Evolutionary conservation across 37 sponge, comb jelly and placozoan species (phyloP).

Genomic region (Hormiphora californensis): DNA sequence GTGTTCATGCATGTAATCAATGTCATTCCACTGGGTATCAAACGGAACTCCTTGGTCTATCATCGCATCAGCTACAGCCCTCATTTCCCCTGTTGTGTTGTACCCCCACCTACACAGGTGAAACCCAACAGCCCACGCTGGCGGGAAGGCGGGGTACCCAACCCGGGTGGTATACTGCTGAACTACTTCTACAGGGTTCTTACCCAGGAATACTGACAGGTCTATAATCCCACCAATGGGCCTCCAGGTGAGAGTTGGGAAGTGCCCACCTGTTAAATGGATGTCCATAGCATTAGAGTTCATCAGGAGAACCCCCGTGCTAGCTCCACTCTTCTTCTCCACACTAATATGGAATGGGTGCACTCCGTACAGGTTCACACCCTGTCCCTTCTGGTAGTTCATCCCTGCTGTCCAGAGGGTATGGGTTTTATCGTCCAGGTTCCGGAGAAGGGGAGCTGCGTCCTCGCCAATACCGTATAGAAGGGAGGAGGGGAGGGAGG

Average conservation of each 20-base stretch:
- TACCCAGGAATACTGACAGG: conserved; percentile 72
- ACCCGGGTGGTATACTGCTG: conserved; percentile 60
- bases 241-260: conserved; percentile 65
- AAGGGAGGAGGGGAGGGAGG: neutral
- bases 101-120: conserved; percentile 45
- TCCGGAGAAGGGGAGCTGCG: conserved; percentile 13
- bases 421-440: neutral
- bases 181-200: conserved; percentile 62
- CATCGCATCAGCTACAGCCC: neutral
- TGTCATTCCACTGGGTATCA: conserved; percentile 79
- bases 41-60: neutral
- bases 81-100: conserved; percentile 23
- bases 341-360: conserved; percentile 75
- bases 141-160: conserved; percentile 6
- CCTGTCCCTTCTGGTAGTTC: conserved; percentile 40
- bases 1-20: conserved; percentile 73
- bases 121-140: conserved; percentile 12
- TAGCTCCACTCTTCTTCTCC: conserved; percentile 46
- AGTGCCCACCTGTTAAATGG: neutral
- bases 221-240: conserved; percentile 78
- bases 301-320: conserved; percentile 66
- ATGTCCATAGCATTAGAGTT: conserved; percentile 87
- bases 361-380: conserved; percentile 70
- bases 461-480: conserved; percentile 45
- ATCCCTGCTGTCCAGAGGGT: conserved; percentile 25